Evolutionary conservation across 2,888 invertebrate genomes (phyloP), one percentile per base, ranked within the genome.

Genomic region (Choreutis nemorana): DNA sequence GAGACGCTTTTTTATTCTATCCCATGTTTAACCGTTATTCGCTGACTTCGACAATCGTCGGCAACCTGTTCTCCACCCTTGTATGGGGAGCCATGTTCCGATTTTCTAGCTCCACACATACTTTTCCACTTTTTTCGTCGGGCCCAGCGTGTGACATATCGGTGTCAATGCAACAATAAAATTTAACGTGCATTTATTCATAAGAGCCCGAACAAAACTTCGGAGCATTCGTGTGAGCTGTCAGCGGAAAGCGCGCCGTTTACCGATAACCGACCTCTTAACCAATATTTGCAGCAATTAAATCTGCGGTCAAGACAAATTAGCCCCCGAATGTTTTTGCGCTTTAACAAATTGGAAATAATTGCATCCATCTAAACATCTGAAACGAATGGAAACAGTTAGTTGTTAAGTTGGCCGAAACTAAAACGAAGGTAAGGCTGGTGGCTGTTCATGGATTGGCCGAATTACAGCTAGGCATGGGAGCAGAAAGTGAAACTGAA

Each of bases 161-260:
- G 67, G 67, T 77, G 75, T 70, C 73, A 71, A 63, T 64, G 63
- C 57, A 65, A 66, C 63, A 67, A 71, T 73, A 71, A 72, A 70
- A 64, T 60, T 68, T 60, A 40, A 64, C 56, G 56, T 65, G 50
- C 45, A 62, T 64, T 64, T 67, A 64, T 65, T 63, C 55, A 56
- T 59, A 54, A 61, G 50, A 41, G 41, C 37, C 37, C 44, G 42
- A 41, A 49, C 54, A 46, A 37, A 47, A n/a, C 26, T 12, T 26
- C 10, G 8, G 10, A 14, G 39, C 40, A 37, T 48, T n/a, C 45
- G 42, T 48, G 45, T 41, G 41, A 47, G 50, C 42, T 50, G 50
- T 48, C 47, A 23, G 39, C 40, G 43, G 31, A 39, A 41, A 40
- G 36, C 36, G 35, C 35, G 8, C 18, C 5, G 34, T 58, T 71